phyloP scores from a whole-genome alignment of 1,140 invertebrate genomes.

The Drosophila ananassae region DNA sequence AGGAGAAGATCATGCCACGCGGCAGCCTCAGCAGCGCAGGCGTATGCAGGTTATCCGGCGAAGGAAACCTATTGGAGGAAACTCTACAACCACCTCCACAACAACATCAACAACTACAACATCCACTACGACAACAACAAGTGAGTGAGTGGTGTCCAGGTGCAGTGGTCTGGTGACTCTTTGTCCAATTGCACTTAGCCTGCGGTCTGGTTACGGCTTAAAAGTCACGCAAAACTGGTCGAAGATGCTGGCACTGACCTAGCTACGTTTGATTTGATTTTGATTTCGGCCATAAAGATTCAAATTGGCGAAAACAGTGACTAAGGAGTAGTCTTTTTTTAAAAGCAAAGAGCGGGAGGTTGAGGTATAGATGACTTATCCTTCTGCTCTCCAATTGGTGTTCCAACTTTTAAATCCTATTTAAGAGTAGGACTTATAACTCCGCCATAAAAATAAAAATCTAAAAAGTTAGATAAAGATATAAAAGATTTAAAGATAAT shows the following conservation, averaged over 20 bases:
- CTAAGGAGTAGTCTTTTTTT: constrained; percentile 23
- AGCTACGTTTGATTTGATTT: constrained; percentile 48
- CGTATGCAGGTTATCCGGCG: constrained; percentile 59
- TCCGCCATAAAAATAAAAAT: no score
- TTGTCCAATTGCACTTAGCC: constrained; percentile 16
- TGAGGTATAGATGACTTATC: no score
- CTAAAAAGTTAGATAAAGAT: no score
- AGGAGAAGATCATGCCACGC: constrained; percentile 26
- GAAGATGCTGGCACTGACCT: constrained; percentile 73
- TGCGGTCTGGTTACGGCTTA: constrained; percentile 40
- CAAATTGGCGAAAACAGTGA: constrained; percentile 41
- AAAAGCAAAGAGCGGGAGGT: no score
- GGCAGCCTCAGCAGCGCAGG: constrained; percentile 36
- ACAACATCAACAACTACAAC: constrained; percentile 50
- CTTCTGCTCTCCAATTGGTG: no score
- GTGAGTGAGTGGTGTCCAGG: constrained; percentile 46
- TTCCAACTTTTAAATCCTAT: no score
- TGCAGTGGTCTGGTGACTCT: constrained; percentile 21
- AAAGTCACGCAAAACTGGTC: constrained; percentile 56
- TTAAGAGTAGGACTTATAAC: no score
- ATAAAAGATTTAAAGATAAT: not conserved
- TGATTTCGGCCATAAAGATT: constrained; percentile 53
- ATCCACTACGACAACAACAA: constrained; percentile 58
- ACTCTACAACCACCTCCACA: constrained; percentile 34
- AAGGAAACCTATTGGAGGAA: constrained; percentile 40